phyloP scores from a whole-genome alignment of 2,888 invertebrate species.

The Eupeodes luniger region DNA sequence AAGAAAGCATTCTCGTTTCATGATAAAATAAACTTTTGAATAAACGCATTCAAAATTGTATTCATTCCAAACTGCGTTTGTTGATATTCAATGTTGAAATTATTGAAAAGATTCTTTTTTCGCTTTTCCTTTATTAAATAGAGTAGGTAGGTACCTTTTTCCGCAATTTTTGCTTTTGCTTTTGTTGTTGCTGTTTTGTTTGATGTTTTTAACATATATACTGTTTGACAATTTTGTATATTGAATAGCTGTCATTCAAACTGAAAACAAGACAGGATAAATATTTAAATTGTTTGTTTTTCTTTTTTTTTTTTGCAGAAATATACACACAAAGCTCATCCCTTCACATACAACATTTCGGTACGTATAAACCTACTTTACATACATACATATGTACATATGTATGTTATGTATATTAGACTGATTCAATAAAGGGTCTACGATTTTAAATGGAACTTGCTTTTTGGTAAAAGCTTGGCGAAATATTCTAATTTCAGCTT shows the following conservation, averaged over 20 bases:
- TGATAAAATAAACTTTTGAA: not conserved
- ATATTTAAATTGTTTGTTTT: slow-evolving; percentile 16
- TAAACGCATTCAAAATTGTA: slow-evolving; percentile 5
- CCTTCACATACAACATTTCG: not conserved
- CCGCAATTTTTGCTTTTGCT: no score
- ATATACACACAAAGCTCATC: not conserved
- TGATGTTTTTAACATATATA: not conserved
- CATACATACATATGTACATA: no score
- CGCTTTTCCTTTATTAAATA: slow-evolving; percentile 10
- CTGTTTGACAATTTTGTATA: slow-evolving; percentile 7
- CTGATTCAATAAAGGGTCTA: no score
- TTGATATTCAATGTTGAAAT: slow-evolving; percentile 16
- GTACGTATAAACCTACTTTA: not conserved
- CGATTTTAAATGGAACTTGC: no score
- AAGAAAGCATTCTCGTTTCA: not conserved
- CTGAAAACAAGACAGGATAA: not conserved
- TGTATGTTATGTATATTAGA: no score
- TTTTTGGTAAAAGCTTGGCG: no score
- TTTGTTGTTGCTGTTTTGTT: no score
- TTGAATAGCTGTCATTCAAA: slow-evolving; percentile 40
- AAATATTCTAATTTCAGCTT: not conserved
- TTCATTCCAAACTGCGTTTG: not conserved
- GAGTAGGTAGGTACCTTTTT: not conserved
- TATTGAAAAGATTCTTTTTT: slow-evolving; percentile 1
- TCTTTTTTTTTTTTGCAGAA: not conserved